Conservation (phyloP, 2,113 vertebrate genomes). For the Phyllostomus hastatus region DNA sequence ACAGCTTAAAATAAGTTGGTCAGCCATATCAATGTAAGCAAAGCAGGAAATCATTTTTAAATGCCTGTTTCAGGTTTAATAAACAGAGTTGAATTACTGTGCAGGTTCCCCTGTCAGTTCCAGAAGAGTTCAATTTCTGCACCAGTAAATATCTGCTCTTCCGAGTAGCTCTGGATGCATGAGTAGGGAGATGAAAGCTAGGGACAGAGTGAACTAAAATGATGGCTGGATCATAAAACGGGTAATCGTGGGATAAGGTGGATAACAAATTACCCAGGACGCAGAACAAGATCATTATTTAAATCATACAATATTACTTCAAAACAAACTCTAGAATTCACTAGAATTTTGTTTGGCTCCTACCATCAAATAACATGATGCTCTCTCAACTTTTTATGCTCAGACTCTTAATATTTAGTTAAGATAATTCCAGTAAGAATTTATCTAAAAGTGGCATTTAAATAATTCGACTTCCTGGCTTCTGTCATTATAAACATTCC, state of each 20-base stretch:
- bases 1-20: background rate
- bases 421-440: background rate
- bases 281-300: slow-evolving; percentile 46
- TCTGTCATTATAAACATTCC: background rate
- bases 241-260: slow-evolving; percentile 52
- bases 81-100: background rate
- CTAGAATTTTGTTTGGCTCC: background rate
- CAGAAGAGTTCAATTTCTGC: background rate
- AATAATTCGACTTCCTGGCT: background rate
- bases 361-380: background rate
- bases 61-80: background rate
- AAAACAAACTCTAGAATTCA: background rate
- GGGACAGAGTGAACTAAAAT: slow-evolving; percentile 29
- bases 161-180: background rate
- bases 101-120: background rate
- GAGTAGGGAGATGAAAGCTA: background rate
- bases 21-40: background rate
- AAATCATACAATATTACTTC: background rate
- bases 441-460: background rate
- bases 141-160: background rate
- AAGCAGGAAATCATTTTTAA: background rate
- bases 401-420: background rate
- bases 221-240: slow-evolving; percentile 31
- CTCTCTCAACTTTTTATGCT: background rate
- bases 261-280: background rate